Evolutionary conservation across 2,888 invertebrate genomes (phyloP).

Genomic region (Autographa gamma): DNA sequence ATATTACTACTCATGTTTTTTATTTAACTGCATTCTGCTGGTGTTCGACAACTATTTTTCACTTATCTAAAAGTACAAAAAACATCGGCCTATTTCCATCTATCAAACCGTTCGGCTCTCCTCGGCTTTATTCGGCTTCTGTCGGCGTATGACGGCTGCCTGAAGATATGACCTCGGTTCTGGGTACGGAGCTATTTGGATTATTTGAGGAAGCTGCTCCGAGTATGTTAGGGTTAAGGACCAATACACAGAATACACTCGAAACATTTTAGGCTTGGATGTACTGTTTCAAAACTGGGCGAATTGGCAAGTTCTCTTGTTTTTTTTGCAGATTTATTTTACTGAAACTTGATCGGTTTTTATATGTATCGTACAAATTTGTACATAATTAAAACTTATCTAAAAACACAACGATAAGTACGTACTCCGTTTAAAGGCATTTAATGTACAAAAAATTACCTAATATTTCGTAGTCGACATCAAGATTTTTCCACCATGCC

Average conservation of each 20-base stretch:
- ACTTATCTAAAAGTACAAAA: slow-evolving; percentile 11
- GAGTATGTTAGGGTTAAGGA: slow-evolving; percentile 9
- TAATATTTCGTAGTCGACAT: too few relatives aligned
- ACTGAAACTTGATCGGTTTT: too few relatives aligned
- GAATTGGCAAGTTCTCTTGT: too few relatives aligned
- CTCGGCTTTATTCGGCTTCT: slow-evolving; percentile 38
- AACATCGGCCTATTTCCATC: slow-evolving; percentile 30
- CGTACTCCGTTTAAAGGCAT: too few relatives aligned
- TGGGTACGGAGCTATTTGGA: slow-evolving; percentile 28
- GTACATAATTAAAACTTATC: too few relatives aligned
- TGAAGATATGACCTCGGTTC: slow-evolving; percentile 40
- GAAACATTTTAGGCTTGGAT: slow-evolving; percentile 2
- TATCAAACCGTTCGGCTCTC: slow-evolving; percentile 28
- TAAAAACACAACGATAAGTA: too few relatives aligned
- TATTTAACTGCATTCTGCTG: too few relatives aligned
- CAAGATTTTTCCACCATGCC: too few relatives aligned
- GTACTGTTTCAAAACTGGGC: background rate
- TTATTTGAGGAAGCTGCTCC: slow-evolving; percentile 27
- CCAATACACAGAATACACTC: slow-evolving; percentile 16
- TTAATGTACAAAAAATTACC: too few relatives aligned
- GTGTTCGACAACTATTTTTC: slow-evolving; percentile 10
- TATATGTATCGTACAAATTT: too few relatives aligned
- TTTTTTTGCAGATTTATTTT: too few relatives aligned
- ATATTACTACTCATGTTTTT: too few relatives aligned
- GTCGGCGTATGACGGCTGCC: slow-evolving; percentile 31